Conservation (phyloP, 2,113 vertebrate species). For the Megalops atlanticus region DNA sequence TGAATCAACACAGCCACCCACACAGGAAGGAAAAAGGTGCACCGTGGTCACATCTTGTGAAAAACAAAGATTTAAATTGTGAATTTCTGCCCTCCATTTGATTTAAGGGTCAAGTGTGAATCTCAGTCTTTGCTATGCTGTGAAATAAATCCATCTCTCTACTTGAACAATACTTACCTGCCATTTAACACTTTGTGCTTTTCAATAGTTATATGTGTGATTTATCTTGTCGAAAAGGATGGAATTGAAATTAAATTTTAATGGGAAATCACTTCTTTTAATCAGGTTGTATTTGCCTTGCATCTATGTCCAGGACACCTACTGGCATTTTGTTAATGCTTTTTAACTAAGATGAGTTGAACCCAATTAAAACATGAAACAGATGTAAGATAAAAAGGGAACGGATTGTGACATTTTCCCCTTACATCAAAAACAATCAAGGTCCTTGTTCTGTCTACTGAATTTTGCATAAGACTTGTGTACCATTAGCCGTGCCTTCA, state of each 20-base stretch:
- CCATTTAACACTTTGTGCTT: background rate
- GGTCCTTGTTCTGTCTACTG: background rate
- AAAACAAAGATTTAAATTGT: background rate
- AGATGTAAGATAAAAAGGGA: background rate
- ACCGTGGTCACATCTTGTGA: background rate
- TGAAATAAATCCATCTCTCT: background rate
- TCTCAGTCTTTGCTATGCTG: background rate
- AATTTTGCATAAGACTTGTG: background rate
- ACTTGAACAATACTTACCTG: background rate
- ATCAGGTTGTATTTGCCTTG: background rate
- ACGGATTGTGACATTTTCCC: background rate
- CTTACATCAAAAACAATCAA: background rate
- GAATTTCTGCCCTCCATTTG: background rate
- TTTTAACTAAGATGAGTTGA: background rate
- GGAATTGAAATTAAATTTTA: background rate
- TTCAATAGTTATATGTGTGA: background rate
- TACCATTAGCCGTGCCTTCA: background rate
- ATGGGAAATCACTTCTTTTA: background rate
- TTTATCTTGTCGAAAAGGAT: background rate
- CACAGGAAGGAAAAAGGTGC: background rate
- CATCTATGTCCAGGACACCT: background rate
- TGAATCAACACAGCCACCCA: background rate
- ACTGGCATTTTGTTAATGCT: background rate
- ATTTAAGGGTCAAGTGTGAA: background rate
- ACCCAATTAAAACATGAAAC: constrained; percentile 3